Percentiles rank a stretch among this genome's conserved stretches.
Conservation (phyloP, 2,888 invertebrate species). For the Drosophila prostipennis region DNA sequence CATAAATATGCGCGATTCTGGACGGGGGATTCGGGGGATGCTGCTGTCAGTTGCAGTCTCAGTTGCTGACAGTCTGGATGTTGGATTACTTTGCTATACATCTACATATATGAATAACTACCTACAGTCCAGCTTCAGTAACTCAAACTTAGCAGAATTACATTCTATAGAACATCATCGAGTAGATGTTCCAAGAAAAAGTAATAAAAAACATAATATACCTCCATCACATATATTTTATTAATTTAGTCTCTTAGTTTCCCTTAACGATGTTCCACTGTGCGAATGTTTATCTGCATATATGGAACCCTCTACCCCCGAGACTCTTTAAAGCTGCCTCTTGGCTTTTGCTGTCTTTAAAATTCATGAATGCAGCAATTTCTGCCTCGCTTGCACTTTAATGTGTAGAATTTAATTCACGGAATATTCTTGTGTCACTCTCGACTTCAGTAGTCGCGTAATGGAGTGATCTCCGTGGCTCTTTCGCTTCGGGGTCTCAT, state of each 20-base stretch:
- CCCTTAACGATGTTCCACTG: background rate
- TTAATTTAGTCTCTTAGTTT: too few species aligned
- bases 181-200: too few species aligned
- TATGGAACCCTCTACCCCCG: conserved; percentile 31
- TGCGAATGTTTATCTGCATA: conserved; percentile 15
- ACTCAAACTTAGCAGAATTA: background rate
- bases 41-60: conserved; percentile 64
- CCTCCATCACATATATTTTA: too few species aligned
- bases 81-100: conserved; percentile 37
- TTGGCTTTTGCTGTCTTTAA: conserved; percentile 42
- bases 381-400: conserved; percentile 60
- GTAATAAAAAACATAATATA: too few species aligned
- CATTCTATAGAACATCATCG: background rate
- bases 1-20: conserved; percentile 65
- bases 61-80: conserved; percentile 52
- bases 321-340: conserved; percentile 41
- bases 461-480: conserved; percentile 27
- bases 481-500: conserved; percentile 30
- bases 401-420: conserved; percentile 63
- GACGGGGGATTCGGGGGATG: conserved; percentile 19
- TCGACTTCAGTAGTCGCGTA: conserved; percentile 41
- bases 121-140: conserved; percentile 8
- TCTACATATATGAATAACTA: conserved; percentile 30
- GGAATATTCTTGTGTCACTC: conserved; percentile 49
- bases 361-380: conserved; percentile 64